Percentiles rank a stretch among this genome's conserved stretches.
These are phyloP conservation scores for Drosophila asahinai DNA, from an alignment of 1,140 invertebrate genomes.

Conservation along the genomic window DNA sequence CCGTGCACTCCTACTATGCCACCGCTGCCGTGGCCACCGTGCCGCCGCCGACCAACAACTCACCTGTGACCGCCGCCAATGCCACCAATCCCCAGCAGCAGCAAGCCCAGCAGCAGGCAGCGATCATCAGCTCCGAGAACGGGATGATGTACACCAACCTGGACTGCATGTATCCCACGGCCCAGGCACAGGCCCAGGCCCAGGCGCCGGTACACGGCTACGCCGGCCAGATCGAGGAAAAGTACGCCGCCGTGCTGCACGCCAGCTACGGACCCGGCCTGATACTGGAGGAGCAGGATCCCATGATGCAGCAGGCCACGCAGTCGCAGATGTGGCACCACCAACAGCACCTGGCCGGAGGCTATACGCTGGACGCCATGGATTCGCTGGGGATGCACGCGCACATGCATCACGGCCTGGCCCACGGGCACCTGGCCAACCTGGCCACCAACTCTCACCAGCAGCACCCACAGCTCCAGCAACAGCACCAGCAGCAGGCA, in stretches of 20 bases:
- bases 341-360: constrained; percentile 72
- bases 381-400: constrained; percentile 70
- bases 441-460: constrained; percentile 50
- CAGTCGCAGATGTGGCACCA: constrained; percentile 81
- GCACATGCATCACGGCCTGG: constrained; percentile 66
- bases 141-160: constrained; percentile 96
- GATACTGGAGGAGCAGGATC: constrained; percentile 84
- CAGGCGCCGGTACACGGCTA: constrained; percentile 59
- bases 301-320: constrained; percentile 85
- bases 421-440: constrained; percentile 62
- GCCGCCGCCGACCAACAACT: constrained; percentile 79
- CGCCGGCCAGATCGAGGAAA: constrained; percentile 71
- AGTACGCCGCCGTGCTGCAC: constrained; percentile 77
- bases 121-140: constrained; percentile 93
- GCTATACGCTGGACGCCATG: constrained; percentile 71
- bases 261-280: constrained; percentile 78
- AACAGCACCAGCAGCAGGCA: constrained; percentile 44
- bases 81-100: constrained; percentile 70
- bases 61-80: constrained; percentile 79
- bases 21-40: constrained; percentile 77
- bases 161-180: constrained; percentile 88
- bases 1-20: constrained; percentile 79
- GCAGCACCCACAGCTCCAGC: constrained; percentile 63
- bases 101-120: constrained; percentile 60
- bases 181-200: constrained; percentile 54